phyloP scores from a whole-genome alignment of 2,797 vertebrate species.

The Cyprinella venusta region DNA sequence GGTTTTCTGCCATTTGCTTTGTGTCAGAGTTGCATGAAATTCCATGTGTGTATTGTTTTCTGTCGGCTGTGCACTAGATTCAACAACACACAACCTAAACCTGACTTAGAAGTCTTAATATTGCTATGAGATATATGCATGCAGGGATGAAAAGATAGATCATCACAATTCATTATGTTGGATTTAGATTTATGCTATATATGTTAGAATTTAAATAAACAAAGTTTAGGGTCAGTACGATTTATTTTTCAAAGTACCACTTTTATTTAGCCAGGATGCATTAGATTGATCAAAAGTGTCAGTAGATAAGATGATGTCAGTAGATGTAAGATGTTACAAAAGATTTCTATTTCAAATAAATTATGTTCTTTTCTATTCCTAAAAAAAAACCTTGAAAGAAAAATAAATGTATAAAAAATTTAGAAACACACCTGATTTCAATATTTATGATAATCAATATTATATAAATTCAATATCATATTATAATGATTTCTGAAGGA shows the following conservation, averaged over 20 bases:
- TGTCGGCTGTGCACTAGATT: neutral
- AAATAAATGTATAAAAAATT: neutral
- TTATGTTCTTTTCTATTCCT: neutral
- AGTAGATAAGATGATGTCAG: no score
- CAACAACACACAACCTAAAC: neutral
- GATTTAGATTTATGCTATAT: no score
- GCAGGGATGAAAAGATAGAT: neutral
- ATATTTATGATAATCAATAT: no score
- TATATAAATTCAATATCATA: no score
- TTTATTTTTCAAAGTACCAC: neutral
- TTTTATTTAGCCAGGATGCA: neutral
- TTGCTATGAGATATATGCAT: neutral
- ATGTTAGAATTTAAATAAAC: neutral
- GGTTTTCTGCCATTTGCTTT: neutral
- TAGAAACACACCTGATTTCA: neutral
- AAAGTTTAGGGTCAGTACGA: neutral
- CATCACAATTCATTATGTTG: neutral
- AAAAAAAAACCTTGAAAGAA: neutral
- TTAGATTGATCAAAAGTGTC: neutral
- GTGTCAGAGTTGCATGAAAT: neutral
- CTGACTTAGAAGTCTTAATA: neutral
- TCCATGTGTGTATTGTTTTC: neutral
- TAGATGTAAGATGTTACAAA: neutral
- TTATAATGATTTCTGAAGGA: neutral
- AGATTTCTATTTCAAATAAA: neutral